Evolutionary conservation across 2,888 invertebrate species (phyloP), one percentile per base, ranked within the genome.

Genomic region (Theristus sp.): DNA sequence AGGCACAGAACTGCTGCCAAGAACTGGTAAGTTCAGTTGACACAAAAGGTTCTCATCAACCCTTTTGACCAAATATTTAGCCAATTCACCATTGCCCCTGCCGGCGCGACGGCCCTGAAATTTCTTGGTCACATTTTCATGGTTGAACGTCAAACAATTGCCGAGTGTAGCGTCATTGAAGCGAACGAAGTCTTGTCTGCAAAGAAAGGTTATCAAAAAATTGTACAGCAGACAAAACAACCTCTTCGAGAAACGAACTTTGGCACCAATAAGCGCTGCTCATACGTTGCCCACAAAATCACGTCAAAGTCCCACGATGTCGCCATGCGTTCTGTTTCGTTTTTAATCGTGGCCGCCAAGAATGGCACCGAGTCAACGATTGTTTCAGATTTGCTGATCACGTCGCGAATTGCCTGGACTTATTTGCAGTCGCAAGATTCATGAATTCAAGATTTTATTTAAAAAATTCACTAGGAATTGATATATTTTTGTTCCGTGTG

Each of bases 131-230:
- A 55, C 53, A 25, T 66, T 60, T 0, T 31, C 53, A 52, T 66
- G 65, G 46, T 67, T 67, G 62, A 67, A 67, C 1, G 67, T 66
- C 59, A 66, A 67, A 46, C 67, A 67, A 27, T 66, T 66, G 0
- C 67, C 67, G 38, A 66, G 53, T 17, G 66, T 64, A 1, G 64
- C 65, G 55, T 66, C 66, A 56, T 67, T 65, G 66, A 65, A 66
- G 55, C 62, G 62, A 22, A 61, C 46, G 17, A 66, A 60, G 38
- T 55, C 31, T 65, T 65, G 26, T 46, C 60, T 25, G 64, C 64
- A 54, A 61, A 62, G 61, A n/a, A n/a, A n/a, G n/a, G n/a, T n/a
- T n/a, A n/a, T n/a, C n/a, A n/a, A n/a, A n/a, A n/a, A n/a, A n/a
- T n/a, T n/a, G n/a, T n/a, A n/a, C n/a, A n/a, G n/a, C n/a, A n/a